Percentiles rank a stretch among this genome's conserved stretches.
Conservation (phyloP, 2,113 vertebrate genomes). For the Dicerorhinus sumatrensis region DNA sequence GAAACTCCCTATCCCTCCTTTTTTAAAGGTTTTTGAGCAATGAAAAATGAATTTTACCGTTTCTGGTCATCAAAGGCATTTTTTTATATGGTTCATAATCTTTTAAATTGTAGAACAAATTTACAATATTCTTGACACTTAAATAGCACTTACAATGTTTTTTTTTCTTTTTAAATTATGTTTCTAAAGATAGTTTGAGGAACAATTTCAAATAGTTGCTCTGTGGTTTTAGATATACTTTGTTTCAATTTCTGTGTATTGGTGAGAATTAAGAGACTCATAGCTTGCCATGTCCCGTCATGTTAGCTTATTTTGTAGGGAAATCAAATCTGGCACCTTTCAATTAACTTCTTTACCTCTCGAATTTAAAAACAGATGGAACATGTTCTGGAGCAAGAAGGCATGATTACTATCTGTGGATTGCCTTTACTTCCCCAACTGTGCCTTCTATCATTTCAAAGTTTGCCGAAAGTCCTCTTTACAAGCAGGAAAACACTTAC, state of each 20-base stretch:
- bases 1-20: accelerated
- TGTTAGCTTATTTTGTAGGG: conserved; percentile 65
- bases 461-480: not conserved
- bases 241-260: conserved; percentile 33
- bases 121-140: conserved; percentile 3
- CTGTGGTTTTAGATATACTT: conserved; percentile 19
- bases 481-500: not conserved
- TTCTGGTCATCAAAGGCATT: not conserved
- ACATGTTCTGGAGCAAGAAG: not conserved
- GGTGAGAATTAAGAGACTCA: conserved; percentile 69
- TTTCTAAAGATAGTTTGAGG: conserved; percentile 61
- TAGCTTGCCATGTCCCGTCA: conserved; percentile 50
- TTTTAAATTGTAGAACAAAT: conserved; percentile 38
- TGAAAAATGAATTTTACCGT: not conserved
- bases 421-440: conserved; percentile 40
- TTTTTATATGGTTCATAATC: not conserved
- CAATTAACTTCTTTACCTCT: conserved; percentile 72
- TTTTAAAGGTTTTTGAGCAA: not conserved
- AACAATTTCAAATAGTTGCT: conserved; percentile 36
- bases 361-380: conserved; percentile 57
- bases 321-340: conserved; percentile 81
- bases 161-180: conserved; percentile 2
- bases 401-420: not conserved
- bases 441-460: not conserved
- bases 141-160: not conserved